Evolutionary conservation across 2,888 invertebrate species (phyloP).

Genomic region (Noctua comes): DNA sequence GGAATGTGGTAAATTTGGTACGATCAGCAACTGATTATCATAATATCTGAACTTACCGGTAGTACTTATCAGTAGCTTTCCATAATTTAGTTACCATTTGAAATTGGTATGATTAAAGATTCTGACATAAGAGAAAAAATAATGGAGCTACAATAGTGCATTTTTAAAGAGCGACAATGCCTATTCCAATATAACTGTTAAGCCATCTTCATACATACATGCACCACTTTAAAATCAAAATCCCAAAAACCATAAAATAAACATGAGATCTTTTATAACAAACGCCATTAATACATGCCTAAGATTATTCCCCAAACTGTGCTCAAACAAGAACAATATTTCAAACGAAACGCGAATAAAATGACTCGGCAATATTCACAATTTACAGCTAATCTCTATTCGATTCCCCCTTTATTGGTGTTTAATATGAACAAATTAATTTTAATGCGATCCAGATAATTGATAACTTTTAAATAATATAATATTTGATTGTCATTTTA

Average conservation of each 20-base stretch:
- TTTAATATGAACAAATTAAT: constrained; percentile 46
- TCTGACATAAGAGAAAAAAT: neutral
- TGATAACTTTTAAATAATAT: constrained; percentile 9
- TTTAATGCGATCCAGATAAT: constrained; percentile 37
- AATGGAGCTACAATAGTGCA: neutral
- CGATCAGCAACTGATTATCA: neutral
- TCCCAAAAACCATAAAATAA: neutral
- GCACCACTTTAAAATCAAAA: neutral
- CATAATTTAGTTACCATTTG: neutral
- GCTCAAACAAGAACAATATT: constrained; percentile 32
- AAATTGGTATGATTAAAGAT: neutral
- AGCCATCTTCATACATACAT: neutral
- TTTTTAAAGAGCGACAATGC: neutral
- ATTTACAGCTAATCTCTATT: constrained; percentile 43
- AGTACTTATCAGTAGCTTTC: neutral
- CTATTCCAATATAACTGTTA: neutral
- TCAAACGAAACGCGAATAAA: constrained; percentile 35
- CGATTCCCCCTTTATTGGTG: constrained; percentile 44
- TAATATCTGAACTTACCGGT: neutral
- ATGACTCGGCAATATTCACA: constrained; percentile 35
- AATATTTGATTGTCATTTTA: constrained; percentile 11
- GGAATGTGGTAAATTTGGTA: neutral
- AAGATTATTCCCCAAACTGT: constrained; percentile 23
- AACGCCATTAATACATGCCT: neutral
- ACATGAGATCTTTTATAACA: neutral